Base-by-base conservation (phyloP, 2,113 vertebrate genomes). In the Chinchilla lanigera region DNA sequence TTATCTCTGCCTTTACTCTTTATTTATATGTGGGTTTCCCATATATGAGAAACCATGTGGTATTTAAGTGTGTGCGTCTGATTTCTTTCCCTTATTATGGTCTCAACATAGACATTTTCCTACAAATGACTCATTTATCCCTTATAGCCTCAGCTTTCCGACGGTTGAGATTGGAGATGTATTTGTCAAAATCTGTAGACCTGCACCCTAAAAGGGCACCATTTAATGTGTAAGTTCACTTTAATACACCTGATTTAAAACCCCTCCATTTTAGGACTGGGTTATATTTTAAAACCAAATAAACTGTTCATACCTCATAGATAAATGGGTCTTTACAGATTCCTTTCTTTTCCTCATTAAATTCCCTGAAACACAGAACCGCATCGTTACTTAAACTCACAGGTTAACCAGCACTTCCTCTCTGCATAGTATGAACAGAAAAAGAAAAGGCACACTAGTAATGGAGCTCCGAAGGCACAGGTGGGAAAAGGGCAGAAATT, bases 231-330 rank as follows among this genome's bases (percentile, higher is more conserved):
- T 81, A 94, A 92, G 93, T 86, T 83, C 93, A 87, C 20, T 75
- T 77, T 38, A 94, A 87, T 71, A 93, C 93, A 47, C 8, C 16
- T 41, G 83, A 92, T 60, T 77, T 30, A 81, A 91, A 96, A 84
- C 63, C 0, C 24, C 16, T 89, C 16, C 60, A 93, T 85, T 88
- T 84, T 93, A 90, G 50, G 33, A 78, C 65, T 81, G 60, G 87
- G 17, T 78, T 83, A 0, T 80, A 9, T 54, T 94, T 89, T 83
- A 97, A 82, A 85, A 56, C 1, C 19, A 80, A 94, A 84, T 33
- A 84, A 52, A 47, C 0, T 69, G 22, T 2, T 77, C 95, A 95
- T 99, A 99, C 99, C 99, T 99, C 98, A 86, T 98, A 99, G 30
- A 97, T 6, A 97, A 93, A 95, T 0, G 98, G 97, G 0, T 92